Evolutionary conservation across 2,888 invertebrate species (phyloP).

Genomic region (Eupithecia exiguata): DNA sequence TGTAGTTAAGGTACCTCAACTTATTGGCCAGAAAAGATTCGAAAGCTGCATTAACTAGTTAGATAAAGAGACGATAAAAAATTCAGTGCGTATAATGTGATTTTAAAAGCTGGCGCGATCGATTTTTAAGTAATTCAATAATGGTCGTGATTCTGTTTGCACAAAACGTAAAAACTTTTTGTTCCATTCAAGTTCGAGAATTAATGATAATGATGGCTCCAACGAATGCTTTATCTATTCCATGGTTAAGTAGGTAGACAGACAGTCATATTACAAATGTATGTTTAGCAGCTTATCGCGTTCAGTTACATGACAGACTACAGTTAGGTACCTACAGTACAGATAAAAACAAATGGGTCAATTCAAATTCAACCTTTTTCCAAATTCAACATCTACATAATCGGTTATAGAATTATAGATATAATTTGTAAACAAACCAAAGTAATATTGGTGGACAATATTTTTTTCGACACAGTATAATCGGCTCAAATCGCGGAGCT

Average conservation of each 20-base stretch:
- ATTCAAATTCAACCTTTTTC: neutral
- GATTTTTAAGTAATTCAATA: too few relatives aligned
- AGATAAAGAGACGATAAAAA: too few relatives aligned
- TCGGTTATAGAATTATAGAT: neutral
- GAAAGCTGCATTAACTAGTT: neutral
- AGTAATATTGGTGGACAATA: neutral
- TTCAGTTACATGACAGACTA: slow-evolving; percentile 1
- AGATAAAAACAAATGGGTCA: neutral
- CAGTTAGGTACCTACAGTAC: neutral
- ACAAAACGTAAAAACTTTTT: too few relatives aligned
- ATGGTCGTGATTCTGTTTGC: too few relatives aligned
- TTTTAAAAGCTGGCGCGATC: too few relatives aligned
- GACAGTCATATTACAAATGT: neutral
- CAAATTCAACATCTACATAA: neutral
- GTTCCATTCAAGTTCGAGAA: neutral
- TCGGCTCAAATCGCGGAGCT: neutral
- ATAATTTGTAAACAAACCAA: neutral
- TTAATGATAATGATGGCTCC: neutral
- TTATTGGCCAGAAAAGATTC: neutral
- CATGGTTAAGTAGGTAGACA: neutral
- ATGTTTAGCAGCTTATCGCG: neutral
- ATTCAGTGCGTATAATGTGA: too few relatives aligned
- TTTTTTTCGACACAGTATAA: neutral
- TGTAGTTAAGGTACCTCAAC: neutral
- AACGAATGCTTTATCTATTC: neutral